Evolutionary conservation across 2,113 vertebrate genomes (phyloP).

Genomic region (Platysternon megacephalum): DNA sequence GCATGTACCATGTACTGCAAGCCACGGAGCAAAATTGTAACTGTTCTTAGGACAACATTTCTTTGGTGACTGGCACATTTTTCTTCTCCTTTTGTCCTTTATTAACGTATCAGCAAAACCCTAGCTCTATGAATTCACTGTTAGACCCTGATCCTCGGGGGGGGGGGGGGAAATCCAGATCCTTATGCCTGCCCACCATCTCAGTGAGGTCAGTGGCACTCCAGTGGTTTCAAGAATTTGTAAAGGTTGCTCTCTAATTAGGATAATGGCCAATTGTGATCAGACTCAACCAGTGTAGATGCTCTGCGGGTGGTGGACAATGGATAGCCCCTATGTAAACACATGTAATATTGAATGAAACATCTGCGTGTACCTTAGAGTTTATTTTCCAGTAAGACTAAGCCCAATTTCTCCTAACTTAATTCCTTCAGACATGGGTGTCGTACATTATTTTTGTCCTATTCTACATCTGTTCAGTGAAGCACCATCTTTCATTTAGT

Average conservation of each 20-base stretch:
- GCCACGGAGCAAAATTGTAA: not conserved
- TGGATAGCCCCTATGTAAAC: not conserved
- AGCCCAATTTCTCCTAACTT: not conserved
- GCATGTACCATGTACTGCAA: not conserved
- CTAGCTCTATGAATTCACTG: not conserved
- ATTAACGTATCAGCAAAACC: not conserved
- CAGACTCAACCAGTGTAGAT: not conserved
- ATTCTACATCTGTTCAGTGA: not conserved
- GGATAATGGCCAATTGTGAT: not conserved
- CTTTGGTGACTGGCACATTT: not conserved
- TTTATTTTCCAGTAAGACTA: not conserved
- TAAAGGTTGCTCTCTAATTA: not conserved
- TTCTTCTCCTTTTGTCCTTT: not conserved
- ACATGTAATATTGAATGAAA: not conserved
- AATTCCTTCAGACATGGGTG: not conserved
- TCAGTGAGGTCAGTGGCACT: not conserved
- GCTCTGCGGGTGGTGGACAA: not conserved
- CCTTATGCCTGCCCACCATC: not conserved
- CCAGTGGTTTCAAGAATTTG: not conserved
- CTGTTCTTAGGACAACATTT: not conserved
- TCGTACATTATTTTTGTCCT: not conserved
- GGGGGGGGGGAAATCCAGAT: not conserved
- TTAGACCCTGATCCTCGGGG: not conserved
- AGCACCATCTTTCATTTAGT: not conserved
- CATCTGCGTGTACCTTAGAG: not conserved